These are phyloP conservation scores for Lypha dubia DNA, from an alignment of 2,888 invertebrate species.

Conservation along the genomic window DNA sequence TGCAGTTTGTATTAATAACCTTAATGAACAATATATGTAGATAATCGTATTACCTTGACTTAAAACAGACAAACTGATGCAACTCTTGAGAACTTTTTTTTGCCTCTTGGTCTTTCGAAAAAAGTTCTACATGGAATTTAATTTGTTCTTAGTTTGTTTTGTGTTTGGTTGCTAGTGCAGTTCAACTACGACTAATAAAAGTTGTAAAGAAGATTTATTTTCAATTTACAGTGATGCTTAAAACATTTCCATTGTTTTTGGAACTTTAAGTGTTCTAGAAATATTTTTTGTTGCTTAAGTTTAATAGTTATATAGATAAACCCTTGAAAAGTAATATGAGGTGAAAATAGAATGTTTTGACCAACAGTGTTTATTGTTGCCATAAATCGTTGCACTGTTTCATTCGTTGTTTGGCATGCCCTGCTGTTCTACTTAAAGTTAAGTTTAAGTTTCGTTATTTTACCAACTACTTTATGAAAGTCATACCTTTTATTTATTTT, in stretches of 20 bases:
- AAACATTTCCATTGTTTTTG: no score
- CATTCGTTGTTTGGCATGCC: constrained; percentile 14
- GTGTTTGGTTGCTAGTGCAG: neutral
- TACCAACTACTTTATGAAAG: neutral
- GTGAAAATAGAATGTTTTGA: neutral
- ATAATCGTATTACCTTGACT: neutral
- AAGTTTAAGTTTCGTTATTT: neutral
- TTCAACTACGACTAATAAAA: neutral
- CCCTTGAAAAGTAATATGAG: neutral
- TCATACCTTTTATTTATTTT: constrained; percentile 16
- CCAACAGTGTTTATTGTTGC: neutral
- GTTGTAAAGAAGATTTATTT: neutral
- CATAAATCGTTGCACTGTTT: neutral
- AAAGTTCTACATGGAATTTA: neutral
- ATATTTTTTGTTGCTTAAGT: no score
- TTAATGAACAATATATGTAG: neutral
- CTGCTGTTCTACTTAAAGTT: constrained; percentile 26
- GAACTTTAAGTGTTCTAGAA: no score
- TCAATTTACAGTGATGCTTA: neutral
- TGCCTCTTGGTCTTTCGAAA: neutral
- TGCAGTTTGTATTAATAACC: neutral
- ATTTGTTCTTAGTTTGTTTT: neutral
- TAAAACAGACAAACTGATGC: neutral
- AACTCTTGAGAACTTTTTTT: neutral
- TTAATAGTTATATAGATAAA: no score